Evolutionary conservation across 1,140 invertebrate species (phyloP).

Genomic region (Papilio polyxenes): DNA sequence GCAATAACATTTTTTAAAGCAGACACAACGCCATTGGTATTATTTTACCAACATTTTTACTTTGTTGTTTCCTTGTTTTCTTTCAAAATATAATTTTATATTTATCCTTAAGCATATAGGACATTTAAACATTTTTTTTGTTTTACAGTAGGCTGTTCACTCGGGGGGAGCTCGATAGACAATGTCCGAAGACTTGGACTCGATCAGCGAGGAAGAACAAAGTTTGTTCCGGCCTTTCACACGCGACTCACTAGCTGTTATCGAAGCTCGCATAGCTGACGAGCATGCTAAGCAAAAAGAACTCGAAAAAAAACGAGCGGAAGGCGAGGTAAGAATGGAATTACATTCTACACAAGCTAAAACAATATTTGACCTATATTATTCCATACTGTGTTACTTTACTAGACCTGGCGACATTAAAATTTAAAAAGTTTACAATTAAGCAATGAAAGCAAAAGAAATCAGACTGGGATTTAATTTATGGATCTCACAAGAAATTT

Average conservation of each 20-base stretch:
- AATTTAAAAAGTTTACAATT: conserved; percentile 6
- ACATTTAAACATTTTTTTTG: neutral
- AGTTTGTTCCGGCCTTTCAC: conserved; percentile 98
- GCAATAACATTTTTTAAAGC: too few relatives aligned
- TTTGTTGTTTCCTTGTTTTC: too few relatives aligned
- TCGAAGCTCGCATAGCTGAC: conserved; percentile 95
- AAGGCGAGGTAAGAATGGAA: conserved; percentile 89
- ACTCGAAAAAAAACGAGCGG: conserved; percentile 96
- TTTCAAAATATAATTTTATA: too few relatives aligned
- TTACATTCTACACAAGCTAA: neutral
- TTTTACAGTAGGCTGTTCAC: conserved; percentile 77
- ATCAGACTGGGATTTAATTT: conserved; percentile 35
- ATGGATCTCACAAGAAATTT: conserved; percentile 71
- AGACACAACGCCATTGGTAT: too few relatives aligned
- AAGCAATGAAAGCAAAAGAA: neutral
- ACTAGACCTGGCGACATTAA: neutral
- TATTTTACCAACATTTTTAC: too few relatives aligned
- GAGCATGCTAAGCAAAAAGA: conserved; percentile 97
- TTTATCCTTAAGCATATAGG: neutral
- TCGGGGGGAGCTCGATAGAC: conserved; percentile 82
- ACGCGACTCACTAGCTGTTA: conserved; percentile 95
- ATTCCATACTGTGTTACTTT: neutral
- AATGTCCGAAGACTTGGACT: conserved; percentile 95
- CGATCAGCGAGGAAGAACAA: conserved; percentile 95
- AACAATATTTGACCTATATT: neutral